Conservation (phyloP, 2,888 invertebrate genomes). For the Acrocyrtus sp. region DNA sequence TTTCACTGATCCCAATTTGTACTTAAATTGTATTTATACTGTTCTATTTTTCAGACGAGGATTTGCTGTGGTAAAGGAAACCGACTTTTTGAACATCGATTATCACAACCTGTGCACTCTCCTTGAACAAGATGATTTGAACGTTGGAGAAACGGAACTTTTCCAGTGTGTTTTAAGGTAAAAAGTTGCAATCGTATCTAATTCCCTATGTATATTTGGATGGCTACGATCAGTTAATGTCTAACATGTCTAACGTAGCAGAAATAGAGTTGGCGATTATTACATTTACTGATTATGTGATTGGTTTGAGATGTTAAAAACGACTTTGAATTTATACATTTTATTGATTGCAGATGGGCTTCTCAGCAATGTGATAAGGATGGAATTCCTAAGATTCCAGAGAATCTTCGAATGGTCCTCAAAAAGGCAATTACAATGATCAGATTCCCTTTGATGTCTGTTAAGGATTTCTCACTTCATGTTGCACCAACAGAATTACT, state of each 20-base stretch:
- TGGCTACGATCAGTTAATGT: too few relatives aligned
- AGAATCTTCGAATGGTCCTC: conserved; percentile 49
- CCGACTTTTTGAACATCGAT: conserved; percentile 54
- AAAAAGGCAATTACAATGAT: conserved; percentile 48
- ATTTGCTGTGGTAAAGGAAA: conserved; percentile 55
- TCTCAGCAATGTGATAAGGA: conserved; percentile 51
- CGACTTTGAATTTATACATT: too few relatives aligned
- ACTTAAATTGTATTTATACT: neutral
- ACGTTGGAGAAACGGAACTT: conserved; percentile 57
- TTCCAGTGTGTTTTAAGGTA: conserved; percentile 53
- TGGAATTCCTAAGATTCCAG: conserved; percentile 46
- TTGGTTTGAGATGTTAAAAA: too few relatives aligned
- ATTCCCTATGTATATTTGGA: too few relatives aligned
- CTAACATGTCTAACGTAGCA: too few relatives aligned
- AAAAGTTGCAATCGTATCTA: too few relatives aligned
- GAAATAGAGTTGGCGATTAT: too few relatives aligned
- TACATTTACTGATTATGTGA: too few relatives aligned
- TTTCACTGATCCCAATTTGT: too few relatives aligned
- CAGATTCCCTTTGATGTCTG: conserved; percentile 58
- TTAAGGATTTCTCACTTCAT: conserved; percentile 57
- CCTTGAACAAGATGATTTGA: conserved; percentile 56
- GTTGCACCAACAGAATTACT: conserved; percentile 58
- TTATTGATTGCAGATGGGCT: conserved; percentile 46
- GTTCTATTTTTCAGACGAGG: conserved; percentile 41
- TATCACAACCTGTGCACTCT: conserved; percentile 48